Conservation (phyloP, 2,113 vertebrate species). For the Channa argus region DNA sequence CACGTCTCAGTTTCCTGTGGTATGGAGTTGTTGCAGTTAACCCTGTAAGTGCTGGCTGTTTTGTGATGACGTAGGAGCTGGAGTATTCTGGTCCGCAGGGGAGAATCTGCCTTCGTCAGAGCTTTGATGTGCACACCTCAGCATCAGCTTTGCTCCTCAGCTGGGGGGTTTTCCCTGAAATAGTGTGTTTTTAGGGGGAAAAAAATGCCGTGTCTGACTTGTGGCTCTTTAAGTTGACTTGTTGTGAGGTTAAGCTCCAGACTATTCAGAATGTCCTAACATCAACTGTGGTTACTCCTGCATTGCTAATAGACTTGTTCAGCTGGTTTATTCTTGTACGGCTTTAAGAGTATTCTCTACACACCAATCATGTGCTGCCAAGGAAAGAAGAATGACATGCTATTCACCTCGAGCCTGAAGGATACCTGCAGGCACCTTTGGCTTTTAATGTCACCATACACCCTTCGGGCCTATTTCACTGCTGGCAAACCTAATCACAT, state of each 20-base stretch:
- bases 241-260: not conserved
- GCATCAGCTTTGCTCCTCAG: not conserved
- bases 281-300: not conserved
- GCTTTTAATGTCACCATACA: slow-evolving; percentile 16
- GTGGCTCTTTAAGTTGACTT: not conserved
- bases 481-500: slow-evolving; percentile 38
- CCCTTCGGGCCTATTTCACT: not conserved
- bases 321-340: slow-evolving; percentile 1
- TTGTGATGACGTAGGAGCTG: slow-evolving; percentile 26
- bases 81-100: not conserved
- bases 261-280: not conserved
- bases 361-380: not conserved
- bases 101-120: slow-evolving; percentile 11
- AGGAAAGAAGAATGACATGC: not conserved
- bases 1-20: slow-evolving; percentile 71
- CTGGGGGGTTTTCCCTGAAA: not conserved
- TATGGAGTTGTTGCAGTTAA: slow-evolving; percentile 73
- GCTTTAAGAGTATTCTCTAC: not conserved
- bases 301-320: slow-evolving; percentile 8
- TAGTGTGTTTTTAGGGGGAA: not conserved
- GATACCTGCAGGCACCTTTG: slow-evolving; percentile 21
- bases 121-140: not conserved
- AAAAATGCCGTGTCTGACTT: not conserved
- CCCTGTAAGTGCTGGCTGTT: slow-evolving; percentile 72
- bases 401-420: not conserved